Percentiles rank a stretch among this genome's conserved stretches.
Conservation (phyloP, 2,888 invertebrate species). For the Punctoribates punctum region DNA sequence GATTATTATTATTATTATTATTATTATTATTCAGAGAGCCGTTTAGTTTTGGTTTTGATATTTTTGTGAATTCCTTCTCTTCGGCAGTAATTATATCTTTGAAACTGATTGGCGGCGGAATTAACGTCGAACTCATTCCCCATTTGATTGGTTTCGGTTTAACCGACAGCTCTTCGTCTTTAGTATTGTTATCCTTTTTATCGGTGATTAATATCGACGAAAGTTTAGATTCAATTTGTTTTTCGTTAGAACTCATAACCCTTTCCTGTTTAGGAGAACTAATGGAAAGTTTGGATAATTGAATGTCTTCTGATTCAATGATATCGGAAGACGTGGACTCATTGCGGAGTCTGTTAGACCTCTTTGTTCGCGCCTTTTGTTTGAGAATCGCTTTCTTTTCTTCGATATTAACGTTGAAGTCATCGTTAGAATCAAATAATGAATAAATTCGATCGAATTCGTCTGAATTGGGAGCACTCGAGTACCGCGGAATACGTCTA, state of each 20-base stretch:
- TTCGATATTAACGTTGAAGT: constrained; percentile 44
- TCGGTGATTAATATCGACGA: not conserved
- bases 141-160: constrained; percentile 25
- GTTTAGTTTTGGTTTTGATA: not conserved
- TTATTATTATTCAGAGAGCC: no score
- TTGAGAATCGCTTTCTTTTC: constrained; percentile 42
- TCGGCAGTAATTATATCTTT: constrained; percentile 10
- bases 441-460: constrained; percentile 53
- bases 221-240: not conserved
- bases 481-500: constrained; percentile 67
- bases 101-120: constrained; percentile 7
- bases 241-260: not conserved
- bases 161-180: not conserved
- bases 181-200: not conserved
- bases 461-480: constrained; percentile 61
- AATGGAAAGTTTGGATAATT: not conserved
- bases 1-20: not conserved
- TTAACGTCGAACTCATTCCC: not conserved
- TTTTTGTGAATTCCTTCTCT: constrained; percentile 15
- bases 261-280: not conserved
- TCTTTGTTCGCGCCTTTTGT: constrained; percentile 29
- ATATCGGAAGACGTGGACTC: constrained; percentile 38
- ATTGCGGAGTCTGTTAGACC: constrained; percentile 41
- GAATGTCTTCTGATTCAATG: constrained; percentile 39
- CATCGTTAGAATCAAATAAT: constrained; percentile 42